Base-by-base conservation (phyloP, 2,888 invertebrate genomes). In the Drosophila dives region DNA sequence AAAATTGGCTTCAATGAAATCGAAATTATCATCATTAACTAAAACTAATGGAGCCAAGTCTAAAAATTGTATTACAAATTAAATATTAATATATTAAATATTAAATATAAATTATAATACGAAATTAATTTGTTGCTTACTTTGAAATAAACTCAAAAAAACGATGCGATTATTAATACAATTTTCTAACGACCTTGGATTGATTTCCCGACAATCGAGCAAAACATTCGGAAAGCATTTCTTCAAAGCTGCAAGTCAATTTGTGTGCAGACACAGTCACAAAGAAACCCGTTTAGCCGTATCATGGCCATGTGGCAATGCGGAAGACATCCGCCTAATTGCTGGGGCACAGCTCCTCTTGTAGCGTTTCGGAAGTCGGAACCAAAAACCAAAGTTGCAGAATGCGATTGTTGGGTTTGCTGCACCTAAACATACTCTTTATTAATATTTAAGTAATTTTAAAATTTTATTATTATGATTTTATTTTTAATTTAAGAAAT, bases 341-440 rank as follows among this genome's bases (percentile, higher is more conserved):
- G 62, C 71, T 77, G 80, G 50, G 38, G 64, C 58, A 64, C 63
- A 53, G 60, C 83, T 54, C 69, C 65, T 56, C 61, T 53, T 34
- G 64, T 45, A 64, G 63, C 49, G 66, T 63, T 77, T 89, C 72
- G 85, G 89, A 85, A 86, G 86, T 80, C 85, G 85, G 85, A 85
- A 89, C 83, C 66, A 59, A 75, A 66, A 64, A 36, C 15, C 54
- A 59, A 63, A 50, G 36, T 29, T 6, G 38, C 59, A 38, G 15
- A 55, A 64, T 20, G 34, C 42, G 26, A 11, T 32, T 11, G 17
- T 3, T 8, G 20, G 29, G 36, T 7, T 7, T 66, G n/a, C 40
- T 42, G 11, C 15, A 40, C 64, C 17, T 20, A 1, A 1, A 15
- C 32, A 75, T 74, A 79, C 79, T 36, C 62, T 74, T 0, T 26